Evolutionary conservation across 2,113 vertebrate species (phyloP), one percentile per base, ranked within the genome.

Genomic region (Passer montanus): DNA sequence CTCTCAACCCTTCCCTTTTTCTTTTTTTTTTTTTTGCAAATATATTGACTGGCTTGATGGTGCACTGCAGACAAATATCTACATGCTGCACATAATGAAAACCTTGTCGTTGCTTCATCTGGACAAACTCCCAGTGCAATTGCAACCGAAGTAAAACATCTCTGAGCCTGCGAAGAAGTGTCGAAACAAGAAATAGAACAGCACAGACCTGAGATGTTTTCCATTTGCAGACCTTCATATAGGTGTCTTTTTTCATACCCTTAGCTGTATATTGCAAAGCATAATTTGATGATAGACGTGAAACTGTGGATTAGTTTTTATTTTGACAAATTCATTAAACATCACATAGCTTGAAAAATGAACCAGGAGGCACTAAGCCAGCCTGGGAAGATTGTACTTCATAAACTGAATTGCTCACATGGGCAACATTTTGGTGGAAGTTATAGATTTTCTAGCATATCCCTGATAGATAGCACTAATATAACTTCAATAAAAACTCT

Each of bases 401-500:
- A 99, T 99, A 99, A 99, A 99, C 97, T 97, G 97, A 98, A 99
- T 98, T 98, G 98, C 98, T 98, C 98, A 98, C 98, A 97, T 94
- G 98, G 99, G 98, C 98, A 97, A 98, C 98, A 98, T 99, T 98
- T 98, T 98, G 98, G 98, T 98, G 97, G 98, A 98, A 98, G 98
- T 98, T 99, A 99, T 99, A 98, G 99, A 99, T 99, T 99, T 99
- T 98, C 98, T 98, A 99, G 98, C 98, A 98, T 98, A 98, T 98
- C 98, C 98, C 98, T 99, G 99, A 99, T 99, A 99, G 98, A 99
- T 99, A 98, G 98, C 98, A 98, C 99, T 99, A 99, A 99, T 99
- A 99, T 99, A 99, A 99, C 98, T 98, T 98, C 98, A 99, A 99
- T 99, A 99, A 99, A 99, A 98, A 98, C 98, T 98, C 98, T 94